Evolutionary conservation across 2,888 invertebrate species (phyloP), one percentile per base, ranked within the genome.

Genomic region (Aphodius sticticus): DNA sequence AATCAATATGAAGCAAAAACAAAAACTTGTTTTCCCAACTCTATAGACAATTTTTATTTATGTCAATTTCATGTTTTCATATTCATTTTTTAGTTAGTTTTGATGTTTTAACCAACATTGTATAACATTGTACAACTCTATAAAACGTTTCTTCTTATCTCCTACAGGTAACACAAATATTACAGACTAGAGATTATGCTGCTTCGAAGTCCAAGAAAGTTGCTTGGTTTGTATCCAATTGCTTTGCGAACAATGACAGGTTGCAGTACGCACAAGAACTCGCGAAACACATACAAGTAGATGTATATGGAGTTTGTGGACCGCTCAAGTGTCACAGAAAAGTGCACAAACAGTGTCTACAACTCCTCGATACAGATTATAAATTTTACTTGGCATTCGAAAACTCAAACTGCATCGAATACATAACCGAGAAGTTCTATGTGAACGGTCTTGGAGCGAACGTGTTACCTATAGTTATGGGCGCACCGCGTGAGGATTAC

Each of bases 141-240:
- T 26, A 26, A 26, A 26, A 26, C 26, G 26, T 26, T 26, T 26
- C 26, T 26, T 26, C 53, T 53, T 12, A 9, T 3, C 53, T 53
- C 4, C 12, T 53, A 16, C 81, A 88, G 87, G 85, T 89, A 4
- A 86, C 85, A n/a, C 88, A 88, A 81, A 86, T 86, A 82, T 82
- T 81, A n/a, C 89, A 89, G 71, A 92, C 92, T 71, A 92, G 93
- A 81, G 96, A 97, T 88, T 97, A 94, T 86, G 95, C 96, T 0
- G 93, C 93, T n/a, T 97, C 97, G 87, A 98, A 98, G 89, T 97
- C 97, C 69, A 97, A 96, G 90, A 95, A 96, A 93, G 95, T 98
- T 6, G 98, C 98, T 78, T 99, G 98, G 99, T 99, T 99, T 90
- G 98, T 99, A 78, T 98, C 98, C 69, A 99, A 99, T 90, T 99